Evolutionary conservation across 2,888 invertebrate species (phyloP).

Genomic region (Loripinus fragilis): DNA sequence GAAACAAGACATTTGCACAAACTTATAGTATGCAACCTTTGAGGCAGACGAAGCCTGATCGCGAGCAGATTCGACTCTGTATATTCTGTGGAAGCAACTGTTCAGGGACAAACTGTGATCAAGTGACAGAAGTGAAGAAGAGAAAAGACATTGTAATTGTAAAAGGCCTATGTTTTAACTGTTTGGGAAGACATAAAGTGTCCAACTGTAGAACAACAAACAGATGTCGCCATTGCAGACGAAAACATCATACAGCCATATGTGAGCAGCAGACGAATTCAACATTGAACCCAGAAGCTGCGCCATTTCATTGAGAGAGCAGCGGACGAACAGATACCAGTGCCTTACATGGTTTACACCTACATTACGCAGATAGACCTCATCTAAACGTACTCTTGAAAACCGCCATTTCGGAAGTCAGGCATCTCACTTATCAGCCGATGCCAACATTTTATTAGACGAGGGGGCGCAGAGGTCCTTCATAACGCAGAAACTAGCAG

Average conservation of each 20-base stretch:
- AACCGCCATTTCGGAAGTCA: constrained; percentile 35
- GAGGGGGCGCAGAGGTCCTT: constrained; percentile 31
- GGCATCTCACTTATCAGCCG: not conserved
- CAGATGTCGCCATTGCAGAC: constrained; percentile 4
- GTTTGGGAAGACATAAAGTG: not conserved
- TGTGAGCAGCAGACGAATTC: too few relatives aligned
- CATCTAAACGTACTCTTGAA: too few relatives aligned
- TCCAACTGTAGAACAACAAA: constrained; percentile 12
- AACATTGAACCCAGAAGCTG: too few relatives aligned
- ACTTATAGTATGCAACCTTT: not conserved
- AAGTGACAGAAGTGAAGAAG: not conserved
- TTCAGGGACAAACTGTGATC: not conserved
- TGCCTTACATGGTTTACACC: constrained; percentile 30
- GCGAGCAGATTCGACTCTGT: too few relatives aligned
- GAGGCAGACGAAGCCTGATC: not conserved
- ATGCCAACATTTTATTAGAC: constrained; percentile 46
- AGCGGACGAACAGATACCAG: constrained; percentile 2
- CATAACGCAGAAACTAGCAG: constrained; percentile 4
- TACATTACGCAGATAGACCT: too few relatives aligned
- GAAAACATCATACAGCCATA: constrained; percentile 16
- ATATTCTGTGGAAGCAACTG: not conserved
- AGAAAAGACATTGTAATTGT: not conserved
- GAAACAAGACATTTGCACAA: not conserved
- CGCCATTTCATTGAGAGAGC: constrained; percentile 12
- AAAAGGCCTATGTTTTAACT: not conserved